These are phyloP conservation scores for Schizothorax lantsangensis DNA, from an alignment of 2,797 vertebrate genomes.

Conservation along the genomic window DNA sequence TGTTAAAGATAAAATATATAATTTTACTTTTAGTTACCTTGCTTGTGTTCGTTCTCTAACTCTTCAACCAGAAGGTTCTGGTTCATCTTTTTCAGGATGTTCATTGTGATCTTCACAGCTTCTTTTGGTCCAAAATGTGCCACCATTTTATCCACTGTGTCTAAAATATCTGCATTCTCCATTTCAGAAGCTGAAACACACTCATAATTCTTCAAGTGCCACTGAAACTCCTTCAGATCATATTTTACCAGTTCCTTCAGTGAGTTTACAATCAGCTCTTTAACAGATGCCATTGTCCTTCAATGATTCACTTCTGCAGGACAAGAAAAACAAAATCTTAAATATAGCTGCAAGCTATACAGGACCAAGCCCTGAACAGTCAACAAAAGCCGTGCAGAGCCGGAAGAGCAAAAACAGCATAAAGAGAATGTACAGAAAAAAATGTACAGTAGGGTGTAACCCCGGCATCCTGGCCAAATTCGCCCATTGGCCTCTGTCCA, in stretches of 20 bases:
- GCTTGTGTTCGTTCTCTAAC: not conserved
- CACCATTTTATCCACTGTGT: not conserved
- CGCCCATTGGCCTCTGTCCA: too few relatives aligned
- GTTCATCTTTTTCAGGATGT: not conserved
- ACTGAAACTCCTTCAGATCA: not conserved
- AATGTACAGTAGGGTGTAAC: too few relatives aligned
- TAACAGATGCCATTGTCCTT: not conserved
- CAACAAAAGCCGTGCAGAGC: too few relatives aligned
- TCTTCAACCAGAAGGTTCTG: not conserved
- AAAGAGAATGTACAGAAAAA: too few relatives aligned
- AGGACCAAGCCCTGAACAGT: too few relatives aligned
- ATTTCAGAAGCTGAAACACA: not conserved
- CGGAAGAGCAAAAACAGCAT: too few relatives aligned
- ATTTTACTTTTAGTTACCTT: too few relatives aligned
- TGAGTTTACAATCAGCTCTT: not conserved
- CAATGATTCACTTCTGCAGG: not conserved
- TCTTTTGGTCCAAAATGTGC: not conserved
- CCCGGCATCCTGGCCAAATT: too few relatives aligned
- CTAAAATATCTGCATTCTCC: not conserved
- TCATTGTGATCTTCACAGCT: not conserved
- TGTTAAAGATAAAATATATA: too few relatives aligned
- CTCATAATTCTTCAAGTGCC: not conserved
- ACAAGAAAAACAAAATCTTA: not conserved
- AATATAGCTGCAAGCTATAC: too few relatives aligned
- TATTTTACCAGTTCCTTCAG: not conserved